These are phyloP conservation scores for Hippocampus abdominalis DNA, from an alignment of 2,113 vertebrate genomes.

Conservation along the genomic window DNA sequence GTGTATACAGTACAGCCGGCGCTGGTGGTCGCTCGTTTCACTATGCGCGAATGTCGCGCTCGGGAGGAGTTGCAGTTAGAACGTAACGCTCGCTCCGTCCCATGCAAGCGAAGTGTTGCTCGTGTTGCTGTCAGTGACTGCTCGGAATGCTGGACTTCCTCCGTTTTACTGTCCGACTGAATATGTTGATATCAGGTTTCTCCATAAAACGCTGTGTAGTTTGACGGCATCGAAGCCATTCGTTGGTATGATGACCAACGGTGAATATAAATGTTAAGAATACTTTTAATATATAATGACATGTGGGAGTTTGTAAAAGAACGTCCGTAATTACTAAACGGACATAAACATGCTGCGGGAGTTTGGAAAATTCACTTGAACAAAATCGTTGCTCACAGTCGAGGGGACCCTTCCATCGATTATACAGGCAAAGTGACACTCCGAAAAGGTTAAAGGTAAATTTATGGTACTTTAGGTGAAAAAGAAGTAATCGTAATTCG, in stretches of 20 bases:
- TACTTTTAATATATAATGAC: not conserved
- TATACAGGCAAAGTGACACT: too few species aligned
- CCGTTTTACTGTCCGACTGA: not conserved
- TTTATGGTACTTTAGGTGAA: too few species aligned
- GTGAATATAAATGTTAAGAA: not conserved
- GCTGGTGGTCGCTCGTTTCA: conserved; percentile 31
- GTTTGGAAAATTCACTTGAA: too few species aligned
- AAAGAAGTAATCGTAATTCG: too few species aligned
- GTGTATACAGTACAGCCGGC: not conserved
- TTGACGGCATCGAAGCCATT: not conserved
- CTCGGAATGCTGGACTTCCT: not conserved
- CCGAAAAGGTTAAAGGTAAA: too few species aligned
- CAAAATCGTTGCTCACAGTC: too few species aligned
- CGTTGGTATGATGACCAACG: not conserved
- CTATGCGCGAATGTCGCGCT: not conserved
- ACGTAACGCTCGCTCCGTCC: not conserved
- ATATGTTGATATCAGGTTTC: not conserved
- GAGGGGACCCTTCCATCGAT: too few species aligned
- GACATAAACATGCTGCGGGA: not conserved
- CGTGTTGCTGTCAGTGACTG: not conserved
- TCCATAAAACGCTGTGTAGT: not conserved
- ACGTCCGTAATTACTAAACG: not conserved
- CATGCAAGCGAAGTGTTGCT: not conserved
- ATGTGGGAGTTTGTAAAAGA: not conserved
- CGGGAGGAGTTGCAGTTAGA: conserved; percentile 14